Percentiles rank a stretch among this genome's conserved stretches.
Conservation (phyloP, 1,140 invertebrate species). For the Chymomyza costata region DNA sequence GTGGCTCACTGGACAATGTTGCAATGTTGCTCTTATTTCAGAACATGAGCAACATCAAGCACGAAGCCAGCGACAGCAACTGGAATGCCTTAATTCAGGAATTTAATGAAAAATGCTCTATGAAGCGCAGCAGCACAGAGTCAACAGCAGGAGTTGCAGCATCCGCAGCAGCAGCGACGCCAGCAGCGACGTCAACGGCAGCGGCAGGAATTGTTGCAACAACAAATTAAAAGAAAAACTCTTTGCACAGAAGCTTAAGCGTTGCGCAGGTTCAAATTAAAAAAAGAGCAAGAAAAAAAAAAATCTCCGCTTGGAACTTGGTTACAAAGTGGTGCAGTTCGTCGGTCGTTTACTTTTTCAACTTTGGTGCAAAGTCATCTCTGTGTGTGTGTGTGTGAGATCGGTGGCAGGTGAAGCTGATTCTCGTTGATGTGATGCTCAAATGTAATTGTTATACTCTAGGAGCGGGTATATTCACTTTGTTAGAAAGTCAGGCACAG, state of each 20-base stretch:
- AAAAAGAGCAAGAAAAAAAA: slow-evolving; percentile 43
- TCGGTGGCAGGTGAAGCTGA: slow-evolving; percentile 65
- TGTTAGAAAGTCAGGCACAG: too few species aligned
- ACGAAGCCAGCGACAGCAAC: slow-evolving; percentile 14
- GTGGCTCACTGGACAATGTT: slow-evolving; percentile 59
- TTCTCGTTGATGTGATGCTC: too few species aligned
- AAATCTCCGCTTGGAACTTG: slow-evolving; percentile 25
- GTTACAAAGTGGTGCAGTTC: slow-evolving; percentile 6
- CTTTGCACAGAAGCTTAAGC: too few species aligned
- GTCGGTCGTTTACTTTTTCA: too few species aligned
- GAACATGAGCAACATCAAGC: slow-evolving; percentile 51
- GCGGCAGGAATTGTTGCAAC: slow-evolving; percentile 33
- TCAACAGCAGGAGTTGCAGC: slow-evolving; percentile 37
- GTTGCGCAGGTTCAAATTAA: slow-evolving; percentile 69
- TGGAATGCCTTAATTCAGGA: slow-evolving; percentile 70
- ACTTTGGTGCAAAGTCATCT: slow-evolving; percentile 4
- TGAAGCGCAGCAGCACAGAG: slow-evolving; percentile 58
- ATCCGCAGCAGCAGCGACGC: slow-evolving; percentile 11
- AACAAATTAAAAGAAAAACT: neutral
- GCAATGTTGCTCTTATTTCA: slow-evolving; percentile 69
- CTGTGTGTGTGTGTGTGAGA: slow-evolving; percentile 59
- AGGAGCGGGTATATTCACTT: too few species aligned
- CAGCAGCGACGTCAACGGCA: slow-evolving; percentile 5
- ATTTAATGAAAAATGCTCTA: slow-evolving; percentile 73
- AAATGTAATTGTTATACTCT: too few species aligned